Base-by-base conservation (phyloP, 2,888 invertebrate species). In the Dichetophora obliterata region DNA sequence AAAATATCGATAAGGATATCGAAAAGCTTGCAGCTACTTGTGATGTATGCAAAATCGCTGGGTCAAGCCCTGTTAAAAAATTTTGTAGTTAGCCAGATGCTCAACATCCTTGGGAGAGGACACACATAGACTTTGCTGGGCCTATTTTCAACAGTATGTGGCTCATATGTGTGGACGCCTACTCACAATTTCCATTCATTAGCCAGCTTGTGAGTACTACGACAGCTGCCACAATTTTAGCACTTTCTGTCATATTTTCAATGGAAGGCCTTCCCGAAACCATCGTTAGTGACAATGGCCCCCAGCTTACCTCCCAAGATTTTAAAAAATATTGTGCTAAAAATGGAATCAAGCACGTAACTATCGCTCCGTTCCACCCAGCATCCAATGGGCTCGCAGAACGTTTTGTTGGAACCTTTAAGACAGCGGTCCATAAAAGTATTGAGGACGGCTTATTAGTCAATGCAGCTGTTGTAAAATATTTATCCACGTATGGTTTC, bases 111-210 rank as follows among this genome's bases (percentile, higher is more conserved):
- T 88, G 87, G 85, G 81, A 87, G 63, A 78, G 89, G 43, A 78
- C 89, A 5, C 89, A 90, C 81, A 82, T 87, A 11, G 90, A 90
- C 80, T 90, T 88, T 82, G 86, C 89, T 24, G 89, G 89, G 11
- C 88, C 87, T 27, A 80, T 86, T 19, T 79, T 73, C 19, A 65
- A 71, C 24, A 75, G 63, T 14, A 81, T 80, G 81, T 80, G 79
- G 79, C 74, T 81, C 16, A 78, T 81, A 19, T 79, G 78, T 59
- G 75, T 81, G 2, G 76, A 80, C 52, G 77, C 74, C 22, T 79
- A 66, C 69, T 79, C 68, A n/a, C 76, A 80, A 48, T 78, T 78
- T 73, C 78, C 80, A 16, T 78, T 68, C 61, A 31, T 78, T 24
- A 52, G 22, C 0, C 65, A 59, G 24, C 43, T 50, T 43, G 50